A percentile compares a stretch with the other conserved stretches of the same genome.
Conservation (phyloP, 1,140 invertebrate species). For the Papilio helenus region DNA sequence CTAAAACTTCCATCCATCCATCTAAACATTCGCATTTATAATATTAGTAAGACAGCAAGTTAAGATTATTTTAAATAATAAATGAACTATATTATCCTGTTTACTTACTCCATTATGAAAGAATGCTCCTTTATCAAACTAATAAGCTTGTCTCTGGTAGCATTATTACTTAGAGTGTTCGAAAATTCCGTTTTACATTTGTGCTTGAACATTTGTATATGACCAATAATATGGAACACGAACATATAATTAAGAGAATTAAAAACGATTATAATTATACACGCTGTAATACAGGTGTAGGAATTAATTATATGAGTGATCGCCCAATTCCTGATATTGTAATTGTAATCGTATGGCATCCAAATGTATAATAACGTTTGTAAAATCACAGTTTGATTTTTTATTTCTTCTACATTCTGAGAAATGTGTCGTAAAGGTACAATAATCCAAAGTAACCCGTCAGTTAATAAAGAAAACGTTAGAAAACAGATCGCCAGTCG, state of each 20-base stretch:
- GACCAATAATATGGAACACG: conserved; percentile 48
- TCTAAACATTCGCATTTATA: no score
- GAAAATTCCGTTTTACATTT: conserved; percentile 37
- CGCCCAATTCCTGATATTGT: conserved; percentile 45
- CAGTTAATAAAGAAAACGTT: conserved; percentile 29
- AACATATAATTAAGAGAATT: conserved; percentile 43
- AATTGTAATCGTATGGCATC: conserved; percentile 47
- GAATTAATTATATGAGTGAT: conserved; percentile 42
- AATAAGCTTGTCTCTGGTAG: conserved; percentile 28
- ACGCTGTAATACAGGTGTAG: conserved; percentile 18
- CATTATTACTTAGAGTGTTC: conserved; percentile 12
- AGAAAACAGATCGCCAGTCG: conserved; percentile 32
- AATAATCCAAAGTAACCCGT: conserved; percentile 38
- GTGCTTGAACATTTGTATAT: conserved; percentile 47
- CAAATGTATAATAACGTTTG: conserved; percentile 43
- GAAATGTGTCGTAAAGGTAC: conserved; percentile 35
- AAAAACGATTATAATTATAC: conserved; percentile 19
- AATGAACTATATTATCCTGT: no score
- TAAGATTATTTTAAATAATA: no score
- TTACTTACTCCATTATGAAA: conserved; percentile 40
- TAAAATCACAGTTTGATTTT: conserved; percentile 42
- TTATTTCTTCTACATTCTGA: conserved; percentile 37
- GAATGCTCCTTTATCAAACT: conserved; percentile 41
- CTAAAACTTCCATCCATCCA: no score
- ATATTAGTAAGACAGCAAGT: no score